A percentile compares a stretch with the other conserved stretches of the same genome.
Conservation (phyloP, 2,888 invertebrate species). For the Homarus gammarus region DNA sequence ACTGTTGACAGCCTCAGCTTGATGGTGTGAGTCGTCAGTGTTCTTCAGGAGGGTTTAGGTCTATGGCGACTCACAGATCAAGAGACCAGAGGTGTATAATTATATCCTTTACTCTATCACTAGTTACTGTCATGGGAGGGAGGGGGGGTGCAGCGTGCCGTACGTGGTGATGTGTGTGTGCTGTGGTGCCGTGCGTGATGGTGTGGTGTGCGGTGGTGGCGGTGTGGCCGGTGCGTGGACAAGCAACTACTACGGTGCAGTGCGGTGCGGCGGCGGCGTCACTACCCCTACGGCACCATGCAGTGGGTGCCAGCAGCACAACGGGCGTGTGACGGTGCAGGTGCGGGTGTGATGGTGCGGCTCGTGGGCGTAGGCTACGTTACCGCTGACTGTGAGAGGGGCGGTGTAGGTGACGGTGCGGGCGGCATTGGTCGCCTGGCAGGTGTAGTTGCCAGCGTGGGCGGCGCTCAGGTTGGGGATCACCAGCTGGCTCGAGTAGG, state of each 20-base stretch:
- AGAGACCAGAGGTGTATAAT: too few species aligned
- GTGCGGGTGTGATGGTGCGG: constrained; percentile 25
- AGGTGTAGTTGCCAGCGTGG: constrained; percentile 77
- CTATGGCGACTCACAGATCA: too few species aligned
- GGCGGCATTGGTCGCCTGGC: constrained; percentile 76
- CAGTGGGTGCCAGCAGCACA: constrained; percentile 8
- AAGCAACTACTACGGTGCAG: constrained; percentile 38
- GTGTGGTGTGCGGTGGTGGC: not conserved
- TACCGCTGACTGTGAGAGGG: constrained; percentile 77
- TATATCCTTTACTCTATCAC: too few species aligned
- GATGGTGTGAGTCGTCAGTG: too few species aligned
- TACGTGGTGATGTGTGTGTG: constrained; percentile 8
- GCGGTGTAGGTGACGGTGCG: constrained; percentile 72
- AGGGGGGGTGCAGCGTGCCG: not conserved
- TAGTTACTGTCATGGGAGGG: too few species aligned
- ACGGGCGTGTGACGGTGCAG: constrained; percentile 33
- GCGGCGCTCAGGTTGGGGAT: constrained; percentile 78
- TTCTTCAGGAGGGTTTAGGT: too few species aligned
- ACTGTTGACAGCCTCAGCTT: too few species aligned
- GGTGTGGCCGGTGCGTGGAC: constrained; percentile 5
- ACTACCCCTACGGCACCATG: constrained; percentile 42
- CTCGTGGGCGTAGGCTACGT: constrained; percentile 29
- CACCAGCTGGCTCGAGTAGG: constrained; percentile 82
- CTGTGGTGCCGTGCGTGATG: constrained; percentile 34
- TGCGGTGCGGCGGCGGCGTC: constrained; percentile 43